Evolutionary conservation across 2,888 invertebrate species (phyloP).

Genomic region (Archips xylosteana): DNA sequence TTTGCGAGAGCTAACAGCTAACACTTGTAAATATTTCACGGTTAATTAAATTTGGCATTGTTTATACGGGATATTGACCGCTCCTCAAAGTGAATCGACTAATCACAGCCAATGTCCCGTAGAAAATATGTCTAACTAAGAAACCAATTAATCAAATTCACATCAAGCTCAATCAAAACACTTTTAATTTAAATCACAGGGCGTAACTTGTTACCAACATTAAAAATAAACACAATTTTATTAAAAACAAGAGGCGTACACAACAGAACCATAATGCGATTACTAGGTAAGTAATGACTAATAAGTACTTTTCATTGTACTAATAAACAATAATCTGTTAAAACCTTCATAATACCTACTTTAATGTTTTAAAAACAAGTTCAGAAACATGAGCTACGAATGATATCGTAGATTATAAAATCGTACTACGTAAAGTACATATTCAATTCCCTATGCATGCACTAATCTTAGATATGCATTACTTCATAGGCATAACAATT

Average conservation of each 20-base stretch:
- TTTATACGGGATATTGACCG: too few relatives aligned
- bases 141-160: background rate
- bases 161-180: background rate
- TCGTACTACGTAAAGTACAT: conserved; percentile 17
- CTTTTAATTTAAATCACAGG: conserved; percentile 3
- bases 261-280: background rate
- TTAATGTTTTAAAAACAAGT: conserved; percentile 1
- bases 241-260: background rate
- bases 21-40: background rate
- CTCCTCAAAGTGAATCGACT: too few relatives aligned
- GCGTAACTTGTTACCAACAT: background rate
- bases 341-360: background rate
- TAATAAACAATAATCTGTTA: background rate
- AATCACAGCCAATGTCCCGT: too few relatives aligned
- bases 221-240: background rate
- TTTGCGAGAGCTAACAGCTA: conserved; percentile 14
- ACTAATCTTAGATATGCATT: conserved; percentile 18
- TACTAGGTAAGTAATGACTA: background rate
- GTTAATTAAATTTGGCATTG: too few relatives aligned
- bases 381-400: background rate
- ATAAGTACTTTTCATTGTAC: background rate
- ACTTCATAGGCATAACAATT: conserved; percentile 14
- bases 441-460: background rate
- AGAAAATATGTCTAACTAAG: too few relatives aligned
- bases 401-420: background rate